Conservation (phyloP, 2,797 vertebrate species). For the Sebastes ruberrimus region DNA sequence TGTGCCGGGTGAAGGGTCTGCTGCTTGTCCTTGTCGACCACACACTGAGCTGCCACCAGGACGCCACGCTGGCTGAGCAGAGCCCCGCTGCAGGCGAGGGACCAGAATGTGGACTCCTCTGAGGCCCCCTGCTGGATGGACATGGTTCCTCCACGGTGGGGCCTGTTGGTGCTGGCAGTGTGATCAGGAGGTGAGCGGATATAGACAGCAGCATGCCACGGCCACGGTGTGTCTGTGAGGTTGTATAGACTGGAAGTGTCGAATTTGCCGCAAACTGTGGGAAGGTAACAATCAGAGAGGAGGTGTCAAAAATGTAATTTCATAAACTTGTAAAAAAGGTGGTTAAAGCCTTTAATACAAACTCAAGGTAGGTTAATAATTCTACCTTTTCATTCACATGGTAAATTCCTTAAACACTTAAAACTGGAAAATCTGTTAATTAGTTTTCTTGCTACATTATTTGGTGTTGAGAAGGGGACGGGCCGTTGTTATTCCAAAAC, state of each 20-base stretch:
- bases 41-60: constrained; percentile 91
- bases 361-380: not conserved
- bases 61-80: constrained; percentile 87
- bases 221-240: constrained; percentile 83
- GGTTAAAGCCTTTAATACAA: not conserved
- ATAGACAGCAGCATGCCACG: constrained; percentile 92
- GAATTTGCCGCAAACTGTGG: constrained; percentile 89
- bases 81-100: constrained; percentile 90
- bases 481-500: no score
- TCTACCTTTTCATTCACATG: not conserved
- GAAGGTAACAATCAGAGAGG: not conserved
- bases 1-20: constrained; percentile 80
- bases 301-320: not conserved
- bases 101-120: constrained; percentile 81
- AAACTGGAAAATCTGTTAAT: not conserved
- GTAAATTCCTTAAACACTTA: not conserved
- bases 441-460: no score
- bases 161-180: constrained; percentile 11
- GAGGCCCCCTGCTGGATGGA: constrained; percentile 52
- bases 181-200: constrained; percentile 74
- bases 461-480: no score
- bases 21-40: constrained; percentile 83
- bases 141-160: not conserved
- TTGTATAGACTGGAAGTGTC: constrained; percentile 77
- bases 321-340: no score